These are phyloP conservation scores for Dascillus cervinus DNA, from an alignment of 2,888 invertebrate species.

Conservation along the genomic window DNA sequence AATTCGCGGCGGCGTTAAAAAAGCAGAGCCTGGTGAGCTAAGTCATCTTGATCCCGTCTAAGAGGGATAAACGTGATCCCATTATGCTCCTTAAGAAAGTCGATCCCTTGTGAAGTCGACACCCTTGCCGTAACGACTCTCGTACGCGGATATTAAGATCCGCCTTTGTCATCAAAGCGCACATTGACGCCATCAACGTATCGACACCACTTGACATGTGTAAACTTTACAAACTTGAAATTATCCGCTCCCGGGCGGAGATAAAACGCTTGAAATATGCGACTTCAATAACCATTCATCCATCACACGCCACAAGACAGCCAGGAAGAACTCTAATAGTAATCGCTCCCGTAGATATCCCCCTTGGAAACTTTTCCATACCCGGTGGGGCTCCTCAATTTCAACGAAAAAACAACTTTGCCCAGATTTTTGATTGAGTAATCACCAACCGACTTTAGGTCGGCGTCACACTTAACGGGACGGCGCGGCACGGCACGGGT, in stretches of 20 bases:
- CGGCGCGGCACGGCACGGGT: no score
- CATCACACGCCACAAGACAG: conserved; percentile 57
- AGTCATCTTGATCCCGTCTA: conserved; percentile 39
- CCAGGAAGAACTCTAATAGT: no score
- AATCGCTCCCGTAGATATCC: no score
- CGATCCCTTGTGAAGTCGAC: conserved; percentile 42
- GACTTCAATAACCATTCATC: conserved; percentile 75
- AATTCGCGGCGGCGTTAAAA: conserved; percentile 20
- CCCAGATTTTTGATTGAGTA: no score
- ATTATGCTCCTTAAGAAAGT: conserved; percentile 44
- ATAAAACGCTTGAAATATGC: conserved; percentile 47
- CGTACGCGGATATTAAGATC: conserved; percentile 41
- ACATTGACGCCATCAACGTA: conserved; percentile 30
- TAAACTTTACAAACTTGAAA: conserved; percentile 36
- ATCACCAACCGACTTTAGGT: no score
- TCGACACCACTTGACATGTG: conserved; percentile 41
- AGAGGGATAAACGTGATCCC: conserved; percentile 45
- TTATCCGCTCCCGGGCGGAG: conserved; percentile 30
- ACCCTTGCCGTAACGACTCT: conserved; percentile 37
- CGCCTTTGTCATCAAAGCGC: conserved; percentile 39
- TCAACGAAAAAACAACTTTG: no score
- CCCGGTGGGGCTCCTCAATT: no score
- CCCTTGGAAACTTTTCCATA: no score
- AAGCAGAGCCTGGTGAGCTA: conserved; percentile 35
- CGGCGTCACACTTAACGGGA: no score